Conservation (phyloP, 2,888 invertebrate genomes). For the Stenolophus ochropezus region DNA sequence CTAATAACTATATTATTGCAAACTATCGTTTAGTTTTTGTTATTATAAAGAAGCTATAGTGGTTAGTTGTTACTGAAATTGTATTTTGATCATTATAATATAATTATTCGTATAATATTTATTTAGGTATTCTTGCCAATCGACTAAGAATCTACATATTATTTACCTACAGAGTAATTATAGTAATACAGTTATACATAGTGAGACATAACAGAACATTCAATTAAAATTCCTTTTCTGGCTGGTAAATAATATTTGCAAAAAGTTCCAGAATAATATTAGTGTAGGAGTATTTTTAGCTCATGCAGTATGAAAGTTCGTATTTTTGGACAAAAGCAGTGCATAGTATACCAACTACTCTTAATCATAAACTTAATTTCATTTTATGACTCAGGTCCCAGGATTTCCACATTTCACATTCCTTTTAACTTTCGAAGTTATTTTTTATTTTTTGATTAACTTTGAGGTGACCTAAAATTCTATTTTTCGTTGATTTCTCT, state of each 20-base stretch:
- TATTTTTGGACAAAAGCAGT: conserved; percentile 28
- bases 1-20: too few species aligned
- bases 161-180: too few species aligned
- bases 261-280: not conserved
- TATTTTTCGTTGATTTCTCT: conserved; percentile 3
- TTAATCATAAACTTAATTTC: conserved; percentile 19
- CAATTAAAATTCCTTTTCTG: conserved; percentile 1
- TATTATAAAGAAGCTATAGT: too few species aligned
- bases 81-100: too few species aligned
- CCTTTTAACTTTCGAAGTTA: not conserved
- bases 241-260: not conserved
- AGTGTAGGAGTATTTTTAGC: conserved; percentile 1
- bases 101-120: too few species aligned
- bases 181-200: too few species aligned
- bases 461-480: conserved; percentile 24
- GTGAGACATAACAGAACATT: too few species aligned
- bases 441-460: not conserved
- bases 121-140: too few species aligned
- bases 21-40: too few species aligned
- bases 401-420: conserved; percentile 9
- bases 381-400: not conserved
- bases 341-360: not conserved
- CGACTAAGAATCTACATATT: too few species aligned
- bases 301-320: not conserved
- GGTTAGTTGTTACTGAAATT: too few species aligned